These are phyloP conservation scores for Papilio demoleus DNA, from an alignment of 2,888 invertebrate genomes.

Conservation along the genomic window DNA sequence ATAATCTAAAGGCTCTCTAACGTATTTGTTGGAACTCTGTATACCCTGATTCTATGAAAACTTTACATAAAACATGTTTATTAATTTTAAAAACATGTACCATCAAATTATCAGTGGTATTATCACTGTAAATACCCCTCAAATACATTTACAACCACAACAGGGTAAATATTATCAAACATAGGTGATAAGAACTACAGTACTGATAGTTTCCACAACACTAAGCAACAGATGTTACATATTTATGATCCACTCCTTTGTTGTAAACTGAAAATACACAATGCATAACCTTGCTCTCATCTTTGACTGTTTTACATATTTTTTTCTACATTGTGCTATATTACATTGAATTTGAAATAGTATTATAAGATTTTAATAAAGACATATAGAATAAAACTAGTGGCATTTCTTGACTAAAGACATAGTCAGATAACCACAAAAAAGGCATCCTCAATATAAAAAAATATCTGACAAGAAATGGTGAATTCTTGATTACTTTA, in stretches of 20 bases:
- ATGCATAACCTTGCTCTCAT: constrained; percentile 5
- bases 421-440: no score
- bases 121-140: constrained; percentile 6
- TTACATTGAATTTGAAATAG: background rate
- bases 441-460: no score
- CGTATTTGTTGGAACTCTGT: no score
- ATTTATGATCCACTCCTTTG: constrained; percentile 16
- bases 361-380: background rate
- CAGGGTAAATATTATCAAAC: background rate
- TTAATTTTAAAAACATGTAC: background rate
- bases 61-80: background rate
- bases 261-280: constrained; percentile 10
- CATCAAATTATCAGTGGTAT: background rate
- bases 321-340: background rate
- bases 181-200: constrained; percentile 7
- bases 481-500: background rate
- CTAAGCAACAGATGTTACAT: constrained; percentile 7
- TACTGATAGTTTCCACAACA: constrained; percentile 4
- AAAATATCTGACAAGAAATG: no score
- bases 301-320: constrained; percentile 13
- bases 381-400: no score
- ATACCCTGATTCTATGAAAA: no score
- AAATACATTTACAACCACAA: constrained; percentile 6
- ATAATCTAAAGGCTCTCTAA: no score
- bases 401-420: no score